Conservation (phyloP, 1,140 invertebrate genomes). For the Microplitis mediator region DNA sequence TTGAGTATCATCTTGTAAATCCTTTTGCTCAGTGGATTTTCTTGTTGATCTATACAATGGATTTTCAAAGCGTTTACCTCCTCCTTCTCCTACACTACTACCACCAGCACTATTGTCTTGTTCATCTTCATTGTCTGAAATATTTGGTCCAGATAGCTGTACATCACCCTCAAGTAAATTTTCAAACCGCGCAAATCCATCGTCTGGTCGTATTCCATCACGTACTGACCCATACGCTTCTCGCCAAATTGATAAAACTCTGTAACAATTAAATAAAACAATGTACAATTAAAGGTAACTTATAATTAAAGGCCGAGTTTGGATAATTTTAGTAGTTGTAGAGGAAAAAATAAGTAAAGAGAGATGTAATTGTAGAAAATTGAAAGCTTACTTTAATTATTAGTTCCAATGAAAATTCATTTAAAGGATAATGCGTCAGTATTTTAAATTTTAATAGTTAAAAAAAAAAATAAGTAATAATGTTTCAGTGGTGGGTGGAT, state of each 20-base stretch:
- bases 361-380: neutral
- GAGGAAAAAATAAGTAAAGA: no score
- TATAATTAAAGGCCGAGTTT: no score
- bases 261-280: slow-evolving; percentile 8
- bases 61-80: slow-evolving; percentile 52
- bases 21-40: slow-evolving; percentile 11
- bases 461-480: neutral
- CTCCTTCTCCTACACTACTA: slow-evolving; percentile 18
- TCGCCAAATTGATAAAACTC: slow-evolving; percentile 25
- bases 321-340: no score
- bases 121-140: slow-evolving; percentile 22
- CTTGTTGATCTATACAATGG: slow-evolving; percentile 52
- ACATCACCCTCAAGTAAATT: slow-evolving; percentile 54
- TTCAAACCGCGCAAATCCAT: slow-evolving; percentile 55
- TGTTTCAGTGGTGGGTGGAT: neutral
- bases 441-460: no score
- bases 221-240: slow-evolving; percentile 41
- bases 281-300: no score
- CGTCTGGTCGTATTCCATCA: slow-evolving; percentile 26
- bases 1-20: slow-evolving; percentile 10
- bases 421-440: no score
- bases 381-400: neutral
- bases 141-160: slow-evolving; percentile 32
- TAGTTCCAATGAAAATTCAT: no score
- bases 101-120: neutral